phyloP scores from a whole-genome alignment of 1,140 invertebrate species.

The Brachionus rubens region DNA sequence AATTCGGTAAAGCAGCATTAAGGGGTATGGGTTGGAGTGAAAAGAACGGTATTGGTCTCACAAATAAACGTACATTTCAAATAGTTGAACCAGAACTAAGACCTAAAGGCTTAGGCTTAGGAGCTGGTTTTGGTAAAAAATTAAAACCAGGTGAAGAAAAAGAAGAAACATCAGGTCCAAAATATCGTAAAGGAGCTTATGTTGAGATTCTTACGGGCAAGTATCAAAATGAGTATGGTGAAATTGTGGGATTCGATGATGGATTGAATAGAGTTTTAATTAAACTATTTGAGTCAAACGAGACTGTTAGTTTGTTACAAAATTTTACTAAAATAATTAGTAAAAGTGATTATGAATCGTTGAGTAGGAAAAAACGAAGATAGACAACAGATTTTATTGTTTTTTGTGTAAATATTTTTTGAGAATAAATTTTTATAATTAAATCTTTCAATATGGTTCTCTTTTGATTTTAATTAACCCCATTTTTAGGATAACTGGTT shows the following conservation, averaged over 20 bases:
- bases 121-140: constrained; percentile 70
- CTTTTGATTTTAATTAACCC: no score
- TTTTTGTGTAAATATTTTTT: neutral
- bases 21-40: constrained; percentile 89
- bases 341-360: constrained; percentile 35
- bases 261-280: constrained; percentile 34
- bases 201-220: constrained; percentile 70
- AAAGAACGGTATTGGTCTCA: constrained; percentile 68
- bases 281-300: neutral
- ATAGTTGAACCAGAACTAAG: constrained; percentile 66
- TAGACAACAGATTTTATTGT: neutral
- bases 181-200: constrained; percentile 63
- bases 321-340: constrained; percentile 26
- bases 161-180: constrained; percentile 61
- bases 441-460: no score
- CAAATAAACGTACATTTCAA: constrained; percentile 64
- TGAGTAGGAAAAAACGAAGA: neutral
- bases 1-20: constrained; percentile 85
- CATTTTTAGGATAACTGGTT: no score
- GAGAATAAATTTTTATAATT: neutral
- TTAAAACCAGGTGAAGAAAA: constrained; percentile 56
- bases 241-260: constrained; percentile 33
- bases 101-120: constrained; percentile 85
- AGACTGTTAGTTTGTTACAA: constrained; percentile 32
- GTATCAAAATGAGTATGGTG: constrained; percentile 2